Evolutionary conservation across 2,797 vertebrate genomes (phyloP), one percentile per base, ranked within the genome.

Genomic region (Premnoplex brunnescens): DNA sequence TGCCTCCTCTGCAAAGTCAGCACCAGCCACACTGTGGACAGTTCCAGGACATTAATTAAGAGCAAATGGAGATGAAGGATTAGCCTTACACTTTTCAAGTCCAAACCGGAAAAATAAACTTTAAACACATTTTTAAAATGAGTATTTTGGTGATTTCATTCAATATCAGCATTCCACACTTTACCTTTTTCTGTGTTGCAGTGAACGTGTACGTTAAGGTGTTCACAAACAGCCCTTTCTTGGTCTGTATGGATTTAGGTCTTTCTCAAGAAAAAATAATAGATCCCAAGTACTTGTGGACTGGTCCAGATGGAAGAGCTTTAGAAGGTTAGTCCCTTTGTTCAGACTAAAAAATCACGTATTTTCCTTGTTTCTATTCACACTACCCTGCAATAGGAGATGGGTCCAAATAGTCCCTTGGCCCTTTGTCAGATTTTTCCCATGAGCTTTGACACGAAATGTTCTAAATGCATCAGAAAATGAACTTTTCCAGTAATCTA

Each of bases 131-230:
- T 14, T 85, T 46, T 52, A 2, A 20, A 67, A 23, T 9, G 0
- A 17, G 9, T 23, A 9, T 54, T 63, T 28, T 5, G 3, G 36
- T 20, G 14, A 26, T 81, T 67, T 69, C 6, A 2, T 26, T 69
- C 24, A 6, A 1, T 5, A 9, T 2, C 30, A 85, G 10, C 52
- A 23, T 58, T 83, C 52, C 23, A 3, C 3, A 2, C 24, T 83
- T 94, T 26, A n/a, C 60, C 59, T 82, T 76, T 6, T 72, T 92
- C 73, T 95, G 54, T 78, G 3, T 91, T 94, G 73, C 96, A 98
- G 98, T 98, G 77, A 96, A 91, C 6, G 90, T 98, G 59, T 98
- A 98, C 0, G 97, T 98, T 60, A 98, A 98, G 95, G 74, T 98
- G 82, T 95, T 97, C n/a, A 62, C 93, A 68, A 94, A 93, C 32